phyloP scores from a whole-genome alignment of 2,888 invertebrate species.

The Tetragonisca angustula region DNA sequence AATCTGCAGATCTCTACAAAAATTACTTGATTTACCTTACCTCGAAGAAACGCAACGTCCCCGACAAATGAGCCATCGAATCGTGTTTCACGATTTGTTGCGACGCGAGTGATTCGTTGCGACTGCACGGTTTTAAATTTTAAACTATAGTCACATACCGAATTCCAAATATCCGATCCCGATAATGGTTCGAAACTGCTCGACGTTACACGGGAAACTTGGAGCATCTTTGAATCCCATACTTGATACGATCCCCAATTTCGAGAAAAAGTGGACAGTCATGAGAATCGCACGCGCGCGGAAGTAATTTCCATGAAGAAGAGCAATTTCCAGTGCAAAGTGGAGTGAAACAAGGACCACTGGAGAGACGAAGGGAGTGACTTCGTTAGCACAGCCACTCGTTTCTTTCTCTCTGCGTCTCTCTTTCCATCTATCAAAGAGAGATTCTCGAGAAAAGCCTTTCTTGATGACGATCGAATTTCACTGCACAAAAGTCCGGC shows the following conservation, averaged over 20 bases:
- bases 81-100: not conserved
- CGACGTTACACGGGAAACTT: not conserved
- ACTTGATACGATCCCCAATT: not conserved
- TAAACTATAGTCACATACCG: not conserved
- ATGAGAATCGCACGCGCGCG: constrained; percentile 51
- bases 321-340: constrained; percentile 59
- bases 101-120: not conserved
- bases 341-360: constrained; percentile 66
- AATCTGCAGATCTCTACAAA: constrained; percentile 51
- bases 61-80: constrained; percentile 10
- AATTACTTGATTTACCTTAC: constrained; percentile 28
- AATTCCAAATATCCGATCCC: not conserved
- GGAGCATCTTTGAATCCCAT: not conserved
- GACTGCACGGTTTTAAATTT: not conserved
- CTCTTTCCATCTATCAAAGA: constrained; percentile 52
- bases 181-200: not conserved
- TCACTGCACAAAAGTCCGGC: constrained; percentile 49
- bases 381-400: constrained; percentile 68
- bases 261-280: constrained; percentile 51
- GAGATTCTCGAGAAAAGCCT: constrained; percentile 68
- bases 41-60: not conserved
- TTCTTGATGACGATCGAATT: constrained; percentile 71
- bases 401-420: constrained; percentile 43
- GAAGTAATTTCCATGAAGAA: constrained; percentile 62
- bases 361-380: constrained; percentile 65